These are phyloP conservation scores for Balaenoptera acutorostrata DNA, from an alignment of 2,113 vertebrate genomes.

Conservation along the genomic window DNA sequence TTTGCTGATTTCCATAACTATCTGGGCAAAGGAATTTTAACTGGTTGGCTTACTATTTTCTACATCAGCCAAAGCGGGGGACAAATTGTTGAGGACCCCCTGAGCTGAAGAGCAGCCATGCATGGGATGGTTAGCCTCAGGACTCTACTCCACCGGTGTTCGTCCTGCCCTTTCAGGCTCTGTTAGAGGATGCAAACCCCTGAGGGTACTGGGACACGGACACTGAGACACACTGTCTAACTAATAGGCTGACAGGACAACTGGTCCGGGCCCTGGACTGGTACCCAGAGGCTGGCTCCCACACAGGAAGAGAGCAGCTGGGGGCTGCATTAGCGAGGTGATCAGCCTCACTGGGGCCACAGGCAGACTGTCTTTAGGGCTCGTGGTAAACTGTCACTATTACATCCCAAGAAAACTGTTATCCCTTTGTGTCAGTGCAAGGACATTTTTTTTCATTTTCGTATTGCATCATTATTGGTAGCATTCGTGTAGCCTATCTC, in stretches of 20 bases:
- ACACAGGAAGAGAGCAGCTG: neutral
- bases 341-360: neutral
- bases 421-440: neutral
- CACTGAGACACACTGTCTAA: neutral
- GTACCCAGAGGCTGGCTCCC: neutral
- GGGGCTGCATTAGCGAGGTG: neutral
- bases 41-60: neutral
- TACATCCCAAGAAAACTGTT: neutral
- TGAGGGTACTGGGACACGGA: neutral
- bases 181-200: neutral
- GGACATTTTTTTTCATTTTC: neutral
- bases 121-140: neutral
- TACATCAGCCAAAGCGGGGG: neutral
- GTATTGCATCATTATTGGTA: neutral
- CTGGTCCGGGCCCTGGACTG: too few species aligned
- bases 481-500: neutral
- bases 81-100: neutral
- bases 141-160: neutral
- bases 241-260: neutral
- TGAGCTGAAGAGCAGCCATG: neutral
- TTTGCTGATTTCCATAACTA: neutral
- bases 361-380: neutral
- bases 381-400: neutral
- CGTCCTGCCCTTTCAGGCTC: neutral
- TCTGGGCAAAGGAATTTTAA: neutral